Conservation (phyloP, 2,113 vertebrate genomes). For the Charina bottae region DNA sequence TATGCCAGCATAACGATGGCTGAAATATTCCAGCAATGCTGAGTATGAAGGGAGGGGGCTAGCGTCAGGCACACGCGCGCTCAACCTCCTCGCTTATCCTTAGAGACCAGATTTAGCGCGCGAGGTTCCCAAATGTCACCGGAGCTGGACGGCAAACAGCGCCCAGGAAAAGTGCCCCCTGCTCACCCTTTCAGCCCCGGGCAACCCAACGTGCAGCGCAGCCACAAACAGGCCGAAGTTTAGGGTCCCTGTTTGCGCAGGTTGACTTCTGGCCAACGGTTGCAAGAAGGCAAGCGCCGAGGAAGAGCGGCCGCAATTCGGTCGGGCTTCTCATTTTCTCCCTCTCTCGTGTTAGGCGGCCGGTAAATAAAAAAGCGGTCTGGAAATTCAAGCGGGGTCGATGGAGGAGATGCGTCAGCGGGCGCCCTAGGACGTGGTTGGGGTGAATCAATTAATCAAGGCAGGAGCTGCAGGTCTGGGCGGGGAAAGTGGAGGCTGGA, state of each 20-base stretch:
- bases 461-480: constrained; percentile 53
- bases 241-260: too few relatives aligned
- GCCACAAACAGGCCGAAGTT: neutral
- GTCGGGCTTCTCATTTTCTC: too few relatives aligned
- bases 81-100: neutral
- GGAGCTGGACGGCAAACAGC: neutral
- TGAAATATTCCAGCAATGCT: constrained; percentile 46
- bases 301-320: neutral
- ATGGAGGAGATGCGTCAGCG: neutral
- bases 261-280: too few relatives aligned
- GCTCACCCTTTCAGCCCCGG: neutral
- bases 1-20: constrained; percentile 10
- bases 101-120: neutral
- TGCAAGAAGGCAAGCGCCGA: neutral
- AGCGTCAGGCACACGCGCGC: neutral
- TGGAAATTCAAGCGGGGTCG: neutral
- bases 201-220: neutral
- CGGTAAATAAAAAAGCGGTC: neutral
- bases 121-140: constrained; percentile 5
- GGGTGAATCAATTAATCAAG: neutral
- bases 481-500: constrained; percentile 63
- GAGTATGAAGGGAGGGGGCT: neutral
- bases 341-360: too few relatives aligned
- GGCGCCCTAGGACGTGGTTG: neutral
- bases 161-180: neutral